These are phyloP conservation scores for Trinorchestia longiramus DNA, from an alignment of 1,140 invertebrate genomes.

Conservation along the genomic window DNA sequence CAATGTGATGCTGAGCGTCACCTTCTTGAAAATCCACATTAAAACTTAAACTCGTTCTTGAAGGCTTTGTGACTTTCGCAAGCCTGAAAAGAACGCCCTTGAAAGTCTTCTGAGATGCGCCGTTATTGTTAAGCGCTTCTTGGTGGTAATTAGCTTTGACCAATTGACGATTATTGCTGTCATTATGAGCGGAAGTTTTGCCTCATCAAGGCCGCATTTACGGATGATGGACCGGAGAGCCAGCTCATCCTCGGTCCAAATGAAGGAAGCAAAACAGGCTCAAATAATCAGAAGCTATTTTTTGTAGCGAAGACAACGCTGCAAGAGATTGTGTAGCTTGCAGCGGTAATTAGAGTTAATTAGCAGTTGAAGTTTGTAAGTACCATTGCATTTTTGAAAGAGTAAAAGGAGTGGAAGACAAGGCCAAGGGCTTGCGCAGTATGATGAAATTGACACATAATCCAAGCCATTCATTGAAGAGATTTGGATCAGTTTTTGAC, in stretches of 20 bases:
- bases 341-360: too few relatives aligned
- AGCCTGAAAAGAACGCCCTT: background rate
- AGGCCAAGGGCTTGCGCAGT: too few relatives aligned
- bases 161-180: conserved; percentile 39
- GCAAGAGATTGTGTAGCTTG: background rate
- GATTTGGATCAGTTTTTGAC: background rate
- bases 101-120: background rate
- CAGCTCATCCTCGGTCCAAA: background rate
- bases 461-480: background rate
- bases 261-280: background rate
- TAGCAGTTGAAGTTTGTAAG: too few relatives aligned
- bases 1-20: background rate
- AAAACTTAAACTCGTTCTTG: background rate
- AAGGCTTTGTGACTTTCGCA: background rate
- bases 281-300: background rate
- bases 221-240: background rate
- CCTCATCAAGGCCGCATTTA: conserved; percentile 14
- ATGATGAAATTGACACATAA: background rate
- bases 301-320: background rate
- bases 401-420: too few relatives aligned
- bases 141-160: conserved; percentile 25
- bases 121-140: conserved; percentile 19
- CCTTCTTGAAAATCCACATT: background rate
- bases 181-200: conserved; percentile 11
- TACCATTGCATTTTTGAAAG: too few relatives aligned